Percentiles rank a stretch among this genome's conserved stretches.
Conservation (phyloP, 2,113 vertebrate species). For the Cyanocitta stelleri region DNA sequence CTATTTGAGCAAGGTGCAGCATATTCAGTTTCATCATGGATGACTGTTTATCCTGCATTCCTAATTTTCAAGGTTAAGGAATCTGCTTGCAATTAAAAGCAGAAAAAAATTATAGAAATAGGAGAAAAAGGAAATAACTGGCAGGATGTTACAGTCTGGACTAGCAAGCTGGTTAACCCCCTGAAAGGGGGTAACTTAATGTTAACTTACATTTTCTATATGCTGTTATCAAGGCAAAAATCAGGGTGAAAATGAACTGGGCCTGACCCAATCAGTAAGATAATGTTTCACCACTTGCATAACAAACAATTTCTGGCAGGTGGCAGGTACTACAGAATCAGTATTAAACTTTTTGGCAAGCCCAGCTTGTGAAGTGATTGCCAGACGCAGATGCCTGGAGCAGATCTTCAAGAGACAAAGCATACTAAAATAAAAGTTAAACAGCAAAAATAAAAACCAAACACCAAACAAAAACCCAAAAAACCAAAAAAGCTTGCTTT, state of each 20-base stretch:
- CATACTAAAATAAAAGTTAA: not conserved
- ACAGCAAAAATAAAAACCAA: not conserved
- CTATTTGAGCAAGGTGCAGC: not conserved
- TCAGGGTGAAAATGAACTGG: not conserved
- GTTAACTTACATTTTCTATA: constrained; percentile 17
- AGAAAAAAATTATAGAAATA: not conserved
- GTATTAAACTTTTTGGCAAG: not conserved
- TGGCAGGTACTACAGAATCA: not conserved
- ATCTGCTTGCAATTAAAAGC: not conserved
- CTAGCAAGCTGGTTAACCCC: not conserved
- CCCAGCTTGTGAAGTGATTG: not conserved
- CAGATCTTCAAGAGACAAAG: not conserved
- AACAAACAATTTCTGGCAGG: not conserved
- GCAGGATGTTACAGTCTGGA: not conserved
- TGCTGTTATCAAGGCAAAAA: not conserved
- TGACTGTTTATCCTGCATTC: not conserved
- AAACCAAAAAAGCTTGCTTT: not conserved
- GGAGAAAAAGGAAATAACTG: not conserved
- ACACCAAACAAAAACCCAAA: not conserved
- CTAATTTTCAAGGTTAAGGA: not conserved
- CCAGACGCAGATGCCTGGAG: not conserved
- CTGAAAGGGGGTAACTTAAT: not conserved
- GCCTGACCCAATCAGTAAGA: not conserved
- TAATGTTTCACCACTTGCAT: not conserved
- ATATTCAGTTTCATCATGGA: not conserved